Base-by-base conservation (phyloP, 2,888 invertebrate species). In the Drosophila demipolita region DNA sequence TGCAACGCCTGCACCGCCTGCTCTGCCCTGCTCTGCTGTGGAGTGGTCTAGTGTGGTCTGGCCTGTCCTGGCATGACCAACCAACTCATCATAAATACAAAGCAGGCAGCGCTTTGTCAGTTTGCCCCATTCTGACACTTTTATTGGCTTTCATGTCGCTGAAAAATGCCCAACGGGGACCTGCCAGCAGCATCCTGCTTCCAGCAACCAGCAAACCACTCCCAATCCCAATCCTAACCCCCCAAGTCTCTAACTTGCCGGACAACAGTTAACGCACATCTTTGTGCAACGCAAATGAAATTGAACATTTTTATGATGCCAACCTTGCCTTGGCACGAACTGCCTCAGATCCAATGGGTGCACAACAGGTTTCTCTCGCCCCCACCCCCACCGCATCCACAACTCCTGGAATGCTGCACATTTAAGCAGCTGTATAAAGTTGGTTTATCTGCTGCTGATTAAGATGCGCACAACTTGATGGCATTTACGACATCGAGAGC, bases 221-320 rank as follows among this genome's bases (percentile, higher is more conserved):
- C 20, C n/a, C n/a, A 7, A 26, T 7, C 9, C 42, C 8, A 8
- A 26, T 7, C 9, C 42, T 7, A 8, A 26, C 38, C 11, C 52
- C 29, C 33, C 32, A 45, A 45, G 23, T 45, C 23, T 23, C 45
- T 15, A 15, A 45, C 15, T n/a, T 60, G 59, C 54, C 45, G 71
- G 60, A 62, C 66, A 59, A 33, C 50, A 29, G 60, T 60, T 29
- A 66, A 68, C 66, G 78, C 82, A 74, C 68, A 66, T 75, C 82
- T 87, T 89, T 86, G 78, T 81, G 78, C 74, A 81, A 72, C 63
- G 81, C 89, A 84, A 84, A 87, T 84, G 89, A 86, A 86, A 86
- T 86, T 86, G 90, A 86, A 86, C 85, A 86, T 86, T 89, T 86
- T 89, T 89, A 85, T 87, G 90, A 80, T 82, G 86, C 82, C 86